Conservation (phyloP, 2,797 vertebrate genomes). For the Rhadinocentrus ornatus region DNA sequence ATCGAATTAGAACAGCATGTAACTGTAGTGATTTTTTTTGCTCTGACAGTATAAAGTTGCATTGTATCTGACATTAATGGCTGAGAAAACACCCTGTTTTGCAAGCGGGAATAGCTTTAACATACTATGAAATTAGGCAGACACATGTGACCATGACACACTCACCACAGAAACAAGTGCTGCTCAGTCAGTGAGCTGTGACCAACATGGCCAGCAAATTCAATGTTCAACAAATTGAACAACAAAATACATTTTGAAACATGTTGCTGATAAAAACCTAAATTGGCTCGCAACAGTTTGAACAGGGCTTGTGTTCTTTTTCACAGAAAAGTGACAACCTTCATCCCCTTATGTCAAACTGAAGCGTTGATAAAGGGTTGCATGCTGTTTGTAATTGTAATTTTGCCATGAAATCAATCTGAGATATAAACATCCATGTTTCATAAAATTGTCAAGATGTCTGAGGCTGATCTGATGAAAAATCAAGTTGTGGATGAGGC, state of each 20-base stretch:
- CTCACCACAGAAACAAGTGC: constrained; percentile 7
- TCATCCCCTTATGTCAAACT: not conserved
- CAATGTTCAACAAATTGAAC: not conserved
- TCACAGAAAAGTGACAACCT: not conserved
- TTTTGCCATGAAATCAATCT: not conserved
- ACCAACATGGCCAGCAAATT: not conserved
- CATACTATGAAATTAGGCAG: constrained; percentile 30
- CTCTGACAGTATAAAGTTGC: not conserved
- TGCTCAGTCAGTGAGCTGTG: constrained; percentile 21
- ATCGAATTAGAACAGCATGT: not conserved
- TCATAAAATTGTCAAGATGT: not conserved
- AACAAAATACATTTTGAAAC: not conserved
- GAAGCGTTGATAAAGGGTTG: not conserved
- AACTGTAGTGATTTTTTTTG: not conserved
- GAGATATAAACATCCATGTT: not conserved
- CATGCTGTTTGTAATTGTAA: not conserved
- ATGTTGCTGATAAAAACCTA: not conserved
- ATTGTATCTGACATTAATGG: not conserved
- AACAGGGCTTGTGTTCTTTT: not conserved
- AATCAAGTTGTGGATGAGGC: not conserved
- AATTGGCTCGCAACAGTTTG: not conserved
- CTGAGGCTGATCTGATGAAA: not conserved
- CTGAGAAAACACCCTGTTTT: constrained; percentile 2
- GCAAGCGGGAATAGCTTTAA: constrained; percentile 1
- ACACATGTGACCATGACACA: constrained; percentile 34